phyloP scores from a whole-genome alignment of 2,113 vertebrate species.

The Falco punctatus region DNA sequence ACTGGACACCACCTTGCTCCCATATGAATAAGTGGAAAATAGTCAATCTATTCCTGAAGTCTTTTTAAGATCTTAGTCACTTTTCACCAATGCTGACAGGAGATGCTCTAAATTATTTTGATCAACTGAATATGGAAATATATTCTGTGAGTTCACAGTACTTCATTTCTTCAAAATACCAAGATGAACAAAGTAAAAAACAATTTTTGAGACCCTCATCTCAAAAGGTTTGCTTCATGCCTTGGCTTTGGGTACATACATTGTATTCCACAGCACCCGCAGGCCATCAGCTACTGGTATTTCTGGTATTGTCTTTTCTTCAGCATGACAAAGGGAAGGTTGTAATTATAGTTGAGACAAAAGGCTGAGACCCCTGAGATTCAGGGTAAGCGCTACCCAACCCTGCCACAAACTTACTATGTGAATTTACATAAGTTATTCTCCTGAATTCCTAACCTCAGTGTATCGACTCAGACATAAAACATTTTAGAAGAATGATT shows the following conservation, averaged over 20 bases:
- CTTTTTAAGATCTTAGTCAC: not conserved
- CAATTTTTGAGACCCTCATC: not conserved
- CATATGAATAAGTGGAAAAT: not conserved
- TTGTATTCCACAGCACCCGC: fast-evolving
- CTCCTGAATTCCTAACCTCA: not conserved
- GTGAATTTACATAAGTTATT: not conserved
- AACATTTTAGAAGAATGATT: not conserved
- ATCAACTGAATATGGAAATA: not conserved
- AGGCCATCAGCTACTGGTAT: not conserved
- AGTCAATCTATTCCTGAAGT: not conserved
- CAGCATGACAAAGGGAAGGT: not conserved
- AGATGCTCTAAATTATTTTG: not conserved
- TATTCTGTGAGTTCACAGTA: not conserved
- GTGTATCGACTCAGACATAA: fast-evolving
- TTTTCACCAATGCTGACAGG: not conserved
- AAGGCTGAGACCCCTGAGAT: not conserved
- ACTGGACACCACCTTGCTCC: not conserved
- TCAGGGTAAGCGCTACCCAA: not conserved
- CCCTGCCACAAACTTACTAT: not conserved
- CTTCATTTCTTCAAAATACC: not conserved
- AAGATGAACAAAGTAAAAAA: not conserved
- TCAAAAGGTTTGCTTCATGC: not conserved
- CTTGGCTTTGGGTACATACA: not conserved
- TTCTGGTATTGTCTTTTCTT: not conserved
- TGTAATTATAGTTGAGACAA: not conserved